Base-by-base conservation (phyloP, 2,113 vertebrate species). In the Anser brachyrhynchus region DNA sequence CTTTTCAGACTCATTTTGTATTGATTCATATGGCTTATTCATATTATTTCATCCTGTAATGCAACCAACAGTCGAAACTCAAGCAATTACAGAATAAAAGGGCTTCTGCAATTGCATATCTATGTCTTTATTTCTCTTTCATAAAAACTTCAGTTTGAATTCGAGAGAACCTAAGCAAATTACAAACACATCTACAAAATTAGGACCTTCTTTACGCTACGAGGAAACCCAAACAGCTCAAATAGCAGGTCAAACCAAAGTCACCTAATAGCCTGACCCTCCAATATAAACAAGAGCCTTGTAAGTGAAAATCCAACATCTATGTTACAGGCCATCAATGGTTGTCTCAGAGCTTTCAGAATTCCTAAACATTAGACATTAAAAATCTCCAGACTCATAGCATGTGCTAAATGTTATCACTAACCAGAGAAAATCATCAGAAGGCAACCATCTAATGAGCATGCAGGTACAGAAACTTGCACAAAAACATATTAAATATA, bases 391-490 rank as follows among this genome's bases (percentile, higher is more conserved):
- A 62, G 8, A 33, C 8, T 21, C 17, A 37, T 22, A 10, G 7
- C 7, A 44, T 3, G 3, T 51, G 6, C 10, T 49, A 69, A 66
- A 82, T 1, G 1, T 58, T 58, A 35, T 54, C 10, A 14, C 0
- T 46, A 10, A 52, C 8, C 35, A 10, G 15, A 87, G 31, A 75
- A 84, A 71, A 64, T 41, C 31, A 41, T 44, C 41, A 64, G 33
- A 55, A 66, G 18, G 14, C 21, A 82, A 75, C 84, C 82, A 25
- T 51, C 16, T 33, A 43, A 12, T 28, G 39, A 59, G 16, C 3
- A 28, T 2, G 2, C 9, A 76, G 44, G 17, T 21, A 92, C 3
- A 75, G 28, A 49, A 73, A 80, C 14, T 57, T 80, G 3, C 23
- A 69, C 6, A 73, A 76, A 80, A 80, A 1, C 2, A 25, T 52